A percentile compares a stretch with the other conserved stretches of the same genome.
These are phyloP conservation scores for Paguma larvata DNA, from an alignment of 2,797 vertebrate species.

Conservation along the genomic window DNA sequence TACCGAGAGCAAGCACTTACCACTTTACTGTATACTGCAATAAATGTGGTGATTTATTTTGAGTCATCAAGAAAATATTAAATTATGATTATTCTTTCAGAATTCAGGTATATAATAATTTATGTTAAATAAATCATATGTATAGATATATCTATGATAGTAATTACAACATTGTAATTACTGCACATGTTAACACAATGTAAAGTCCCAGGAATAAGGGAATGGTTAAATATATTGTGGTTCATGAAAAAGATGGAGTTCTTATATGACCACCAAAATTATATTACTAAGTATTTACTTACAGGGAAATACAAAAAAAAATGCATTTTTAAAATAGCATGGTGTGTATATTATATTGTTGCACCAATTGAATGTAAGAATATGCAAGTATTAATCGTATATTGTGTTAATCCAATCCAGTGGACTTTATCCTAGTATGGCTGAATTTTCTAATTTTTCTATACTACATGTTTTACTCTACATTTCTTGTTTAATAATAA, in stretches of 20 bases:
- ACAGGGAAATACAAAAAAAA: neutral
- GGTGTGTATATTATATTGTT: neutral
- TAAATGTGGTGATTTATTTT: constrained; percentile 7
- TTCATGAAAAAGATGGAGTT: neutral
- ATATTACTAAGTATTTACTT: constrained; percentile 12
- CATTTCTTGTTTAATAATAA: neutral
- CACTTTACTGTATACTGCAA: neutral
- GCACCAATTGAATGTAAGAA: neutral
- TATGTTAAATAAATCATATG: constrained; percentile 1
- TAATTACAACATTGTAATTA: neutral
- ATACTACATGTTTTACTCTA: neutral
- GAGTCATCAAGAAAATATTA: constrained; percentile 9
- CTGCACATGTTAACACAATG: neutral
- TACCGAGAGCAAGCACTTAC: neutral
- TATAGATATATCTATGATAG: neutral
- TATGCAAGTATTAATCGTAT: neutral
- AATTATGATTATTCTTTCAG: constrained; percentile 34
- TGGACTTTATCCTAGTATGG: neutral
- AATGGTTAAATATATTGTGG: constrained; percentile 1
- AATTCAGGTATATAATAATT: neutral
- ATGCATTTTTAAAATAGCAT: neutral
- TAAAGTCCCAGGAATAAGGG: neutral
- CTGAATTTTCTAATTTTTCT: constrained; percentile 13
- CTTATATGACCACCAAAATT: neutral
- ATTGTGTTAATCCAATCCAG: neutral